These are phyloP conservation scores for Melopsittacus undulatus DNA, from an alignment of 2,797 vertebrate species.

Conservation along the genomic window DNA sequence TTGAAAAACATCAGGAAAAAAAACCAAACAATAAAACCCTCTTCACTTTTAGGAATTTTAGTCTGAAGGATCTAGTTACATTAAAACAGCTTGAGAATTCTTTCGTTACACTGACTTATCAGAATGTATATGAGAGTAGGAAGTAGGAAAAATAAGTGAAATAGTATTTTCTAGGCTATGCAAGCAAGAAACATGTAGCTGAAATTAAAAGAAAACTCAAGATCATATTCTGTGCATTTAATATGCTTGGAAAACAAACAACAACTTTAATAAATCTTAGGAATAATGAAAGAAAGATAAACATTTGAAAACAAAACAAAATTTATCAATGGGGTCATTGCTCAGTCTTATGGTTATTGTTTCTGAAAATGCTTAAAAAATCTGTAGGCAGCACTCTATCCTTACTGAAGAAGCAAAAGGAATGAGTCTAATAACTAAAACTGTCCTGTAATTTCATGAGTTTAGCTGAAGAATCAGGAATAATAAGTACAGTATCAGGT, in stretches of 20 bases:
- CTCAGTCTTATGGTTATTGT: background rate
- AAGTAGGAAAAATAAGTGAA: background rate
- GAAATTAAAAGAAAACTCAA: background rate
- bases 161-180: background rate
- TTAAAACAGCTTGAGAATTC: background rate
- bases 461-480: background rate
- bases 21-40: background rate
- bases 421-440: background rate
- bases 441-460: background rate
- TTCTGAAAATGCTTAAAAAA: background rate
- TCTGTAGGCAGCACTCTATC: background rate
- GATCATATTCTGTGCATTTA: background rate
- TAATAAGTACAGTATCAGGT: background rate
- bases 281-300: background rate
- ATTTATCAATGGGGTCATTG: fast-evolving
- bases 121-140: background rate
- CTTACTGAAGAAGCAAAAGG: background rate
- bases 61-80: background rate
- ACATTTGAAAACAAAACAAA: background rate
- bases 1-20: background rate
- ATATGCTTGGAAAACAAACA: background rate
- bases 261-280: background rate
- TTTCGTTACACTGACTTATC: background rate
- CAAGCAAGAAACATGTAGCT: background rate
- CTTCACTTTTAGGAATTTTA: background rate